These are phyloP conservation scores for Danio choprae DNA, from an alignment of 2,797 vertebrate species.

Conservation along the genomic window DNA sequence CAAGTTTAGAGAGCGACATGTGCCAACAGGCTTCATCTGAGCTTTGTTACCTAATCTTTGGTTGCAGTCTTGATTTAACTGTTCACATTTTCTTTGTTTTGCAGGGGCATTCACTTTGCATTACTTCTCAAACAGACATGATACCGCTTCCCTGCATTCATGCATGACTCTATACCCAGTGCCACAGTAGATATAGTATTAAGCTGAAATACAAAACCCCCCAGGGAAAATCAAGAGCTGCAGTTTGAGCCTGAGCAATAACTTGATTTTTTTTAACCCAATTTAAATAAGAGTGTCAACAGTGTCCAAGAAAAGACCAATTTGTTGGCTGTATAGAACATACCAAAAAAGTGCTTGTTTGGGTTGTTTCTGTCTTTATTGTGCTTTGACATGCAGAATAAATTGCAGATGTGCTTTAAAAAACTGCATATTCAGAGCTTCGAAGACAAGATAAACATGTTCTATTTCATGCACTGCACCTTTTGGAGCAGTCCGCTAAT, in stretches of 20 bases:
- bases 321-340: background rate
- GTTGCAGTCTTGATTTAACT: conserved; percentile 25
- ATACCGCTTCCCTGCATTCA: conserved; percentile 39
- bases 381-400: background rate
- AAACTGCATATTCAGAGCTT: background rate
- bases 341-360: background rate
- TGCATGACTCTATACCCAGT: conserved; percentile 48
- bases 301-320: conserved; percentile 2
- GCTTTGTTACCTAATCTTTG: conserved; percentile 9
- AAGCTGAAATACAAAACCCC: conserved; percentile 43
- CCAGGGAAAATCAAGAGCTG: conserved; percentile 33
- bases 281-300: background rate
- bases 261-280: conserved; percentile 19
- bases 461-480: conserved; percentile 7
- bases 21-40: background rate
- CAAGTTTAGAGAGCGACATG: background rate
- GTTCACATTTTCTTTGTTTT: conserved; percentile 45
- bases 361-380: background rate
- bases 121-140: conserved; percentile 53
- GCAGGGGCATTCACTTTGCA: conserved; percentile 48
- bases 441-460: background rate
- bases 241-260: conserved; percentile 30
- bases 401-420: background rate
- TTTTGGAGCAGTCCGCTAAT: background rate
- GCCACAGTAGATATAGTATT: conserved; percentile 39